These are phyloP conservation scores for Eupristina koningsbergeri DNA, from an alignment of 1,140 invertebrate genomes.

Conservation along the genomic window DNA sequence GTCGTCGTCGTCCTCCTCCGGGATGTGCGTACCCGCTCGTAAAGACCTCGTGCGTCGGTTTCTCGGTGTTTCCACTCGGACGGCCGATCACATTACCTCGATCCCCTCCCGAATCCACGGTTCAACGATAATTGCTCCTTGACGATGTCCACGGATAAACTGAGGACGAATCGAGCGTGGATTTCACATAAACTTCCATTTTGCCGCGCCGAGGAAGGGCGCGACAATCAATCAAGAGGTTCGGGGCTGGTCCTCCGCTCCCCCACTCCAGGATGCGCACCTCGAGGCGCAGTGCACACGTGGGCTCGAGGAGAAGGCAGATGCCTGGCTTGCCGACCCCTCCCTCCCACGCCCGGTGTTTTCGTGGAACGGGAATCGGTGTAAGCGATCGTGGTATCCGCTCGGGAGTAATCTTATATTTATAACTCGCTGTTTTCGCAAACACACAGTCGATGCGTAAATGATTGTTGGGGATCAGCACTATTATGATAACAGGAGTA, in stretches of 20 bases:
- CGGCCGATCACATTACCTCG: slow-evolving; percentile 7
- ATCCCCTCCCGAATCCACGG: too few relatives aligned
- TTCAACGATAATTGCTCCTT: not conserved
- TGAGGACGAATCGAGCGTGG: not conserved
- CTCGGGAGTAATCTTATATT: too few relatives aligned
- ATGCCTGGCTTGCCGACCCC: not conserved
- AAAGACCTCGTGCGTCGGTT: not conserved
- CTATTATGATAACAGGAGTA: not conserved
- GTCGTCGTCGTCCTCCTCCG: too few relatives aligned
- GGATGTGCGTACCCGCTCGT: not conserved
- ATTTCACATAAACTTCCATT: slow-evolving; percentile 14
- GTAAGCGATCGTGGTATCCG: too few relatives aligned
- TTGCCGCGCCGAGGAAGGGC: slow-evolving; percentile 19
- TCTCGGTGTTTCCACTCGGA: not conserved
- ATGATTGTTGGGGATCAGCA: not conserved
- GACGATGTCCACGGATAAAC: not conserved
- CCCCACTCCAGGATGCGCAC: not conserved
- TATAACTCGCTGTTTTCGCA: not conserved
- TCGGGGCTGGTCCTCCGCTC: not conserved
- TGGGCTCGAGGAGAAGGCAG: not conserved
- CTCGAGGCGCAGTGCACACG: too few relatives aligned
- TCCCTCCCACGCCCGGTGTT: too few relatives aligned
- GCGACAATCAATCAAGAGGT: slow-evolving; percentile 35
- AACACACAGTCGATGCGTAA: not conserved
- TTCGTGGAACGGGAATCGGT: not conserved